phyloP scores from a whole-genome alignment of 2,888 invertebrate genomes.

The Desoria tigrina region DNA sequence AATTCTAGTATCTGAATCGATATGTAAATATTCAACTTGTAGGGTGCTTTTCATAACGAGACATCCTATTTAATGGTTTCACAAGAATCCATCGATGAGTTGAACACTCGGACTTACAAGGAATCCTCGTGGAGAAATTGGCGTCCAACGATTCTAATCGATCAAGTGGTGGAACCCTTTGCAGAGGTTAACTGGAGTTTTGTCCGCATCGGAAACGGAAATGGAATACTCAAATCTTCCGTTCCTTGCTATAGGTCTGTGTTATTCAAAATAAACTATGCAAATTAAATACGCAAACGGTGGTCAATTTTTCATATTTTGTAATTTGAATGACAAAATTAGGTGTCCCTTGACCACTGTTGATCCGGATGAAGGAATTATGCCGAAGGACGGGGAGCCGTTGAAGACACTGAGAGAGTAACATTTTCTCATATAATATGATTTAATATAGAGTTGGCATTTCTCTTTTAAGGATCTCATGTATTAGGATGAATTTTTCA shows the following conservation, averaged over 20 bases:
- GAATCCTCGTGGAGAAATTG: constrained; percentile 45
- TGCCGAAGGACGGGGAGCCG: constrained; percentile 45
- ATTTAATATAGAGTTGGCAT: constrained; percentile 5
- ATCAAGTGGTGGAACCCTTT: constrained; percentile 40
- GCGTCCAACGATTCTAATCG: constrained; percentile 43
- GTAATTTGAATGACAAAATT: not conserved
- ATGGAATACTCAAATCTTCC: constrained; percentile 40
- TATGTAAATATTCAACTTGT: no score
- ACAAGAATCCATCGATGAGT: constrained; percentile 44
- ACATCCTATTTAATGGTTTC: constrained; percentile 36
- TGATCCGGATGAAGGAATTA: constrained; percentile 36
- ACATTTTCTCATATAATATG: constrained; percentile 25
- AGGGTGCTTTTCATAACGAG: constrained; percentile 48
- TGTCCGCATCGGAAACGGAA: constrained; percentile 37
- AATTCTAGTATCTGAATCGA: not conserved
- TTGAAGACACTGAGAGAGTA: constrained; percentile 40
- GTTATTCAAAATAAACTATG: no score
- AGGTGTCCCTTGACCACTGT: constrained; percentile 44
- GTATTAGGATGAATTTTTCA: no score
- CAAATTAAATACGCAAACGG: not conserved
- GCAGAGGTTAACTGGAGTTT: constrained; percentile 45
- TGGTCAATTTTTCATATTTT: constrained; percentile 1
- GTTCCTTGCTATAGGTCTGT: constrained; percentile 43
- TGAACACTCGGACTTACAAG: constrained; percentile 34
- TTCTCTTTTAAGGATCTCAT: no score